Base-by-base conservation (phyloP, 1,140 invertebrate genomes). In the Neocloeon triangulifer region DNA sequence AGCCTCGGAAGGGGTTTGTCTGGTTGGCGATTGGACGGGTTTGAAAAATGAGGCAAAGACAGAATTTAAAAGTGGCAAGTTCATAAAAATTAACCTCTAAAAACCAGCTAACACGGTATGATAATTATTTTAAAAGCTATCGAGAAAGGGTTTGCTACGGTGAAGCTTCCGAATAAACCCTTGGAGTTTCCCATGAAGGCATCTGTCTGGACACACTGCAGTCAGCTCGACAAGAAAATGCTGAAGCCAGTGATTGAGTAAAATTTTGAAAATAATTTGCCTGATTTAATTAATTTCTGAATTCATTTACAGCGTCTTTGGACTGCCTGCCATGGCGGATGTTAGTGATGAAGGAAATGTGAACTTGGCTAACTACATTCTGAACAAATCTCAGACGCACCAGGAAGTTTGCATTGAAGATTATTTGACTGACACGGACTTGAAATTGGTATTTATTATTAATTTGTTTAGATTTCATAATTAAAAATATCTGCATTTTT, bases 281-380 rank as follows among this genome's bases (percentile, higher is more conserved):
- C n/a, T n/a, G n/a, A n/a, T n/a, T n/a, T n/a, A 8, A 23, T 23
- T 36, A 10, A 30, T 25, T 30, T 23, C 28, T 18, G 9, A 22
- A 25, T 25, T 20, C 34, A n/a, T 29, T 34, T 37, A 9, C 31
- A 42, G 41, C 21, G 27, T 42, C 9, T 42, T 41, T 39, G 41
- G 41, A 16, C 36, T 43, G 29, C 41, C 41, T 23, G 41, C 38
- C 21, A 31, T 43, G 8, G 35, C 31, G 12, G 37, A 41, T 15
- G 19, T 32, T 19, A 33, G 19, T 14, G 19, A 9, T 3, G 8
- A 29, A 29, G 27, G 19, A 29, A 9, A 29, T 10, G 14, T 16
- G 3, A 8, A 14, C 9, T 14, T 29, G 3, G 19, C 19, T 3
- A 14, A 29, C 13, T 16, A 10, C 8, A 3, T 29, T 10, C 27